Base-by-base conservation (phyloP, 2,113 vertebrate species). In the Mystacornis crossleyi region DNA sequence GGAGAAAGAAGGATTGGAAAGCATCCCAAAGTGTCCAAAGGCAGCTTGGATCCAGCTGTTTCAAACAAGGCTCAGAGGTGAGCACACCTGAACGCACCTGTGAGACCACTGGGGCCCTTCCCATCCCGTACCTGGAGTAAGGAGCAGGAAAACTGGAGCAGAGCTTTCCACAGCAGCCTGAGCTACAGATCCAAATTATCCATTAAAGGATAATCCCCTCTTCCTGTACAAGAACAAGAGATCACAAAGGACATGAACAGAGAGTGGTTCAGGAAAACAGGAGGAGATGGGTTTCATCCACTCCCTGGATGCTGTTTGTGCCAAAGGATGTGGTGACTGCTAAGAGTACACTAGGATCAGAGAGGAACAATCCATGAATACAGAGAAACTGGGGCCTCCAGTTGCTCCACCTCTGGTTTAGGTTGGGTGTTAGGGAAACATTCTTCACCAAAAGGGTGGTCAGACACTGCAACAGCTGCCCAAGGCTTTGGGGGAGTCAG, bases 111-210 rank as follows among this genome's bases (percentile, higher is more conserved):
- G 33, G 48, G 38, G 45, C 47, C 24, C 26, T 58, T 54, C 33
- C 36, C 42, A 21, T 24, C 1, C 5, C 2, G 0, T 24, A 10
- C 20, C 28, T 50, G 28, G 26, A 74, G 16, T 3, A 38, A 34
- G 6, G 23, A 81, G 23, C 33, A 82, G 31, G 48, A 69, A 26
- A 72, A 14, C 6, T 55, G 50, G 26, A 54, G 26, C 19, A 71
- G 34, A 87, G 29, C 8, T 85, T 51, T 73, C 66, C 38, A 9
- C 28, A 18, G 28, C 15, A 69, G 21, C 40, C 26, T 69, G n/a
- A 82, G 42, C 21, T 51, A 25, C 26, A 15, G 58, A 67, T 26
- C 23, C 48, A 60, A 60, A 36, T 26, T 12, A 36, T 18, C 57
- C 34, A 36, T 26, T 12, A 18, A 12, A 36, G 62, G 73, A 38